Evolutionary conservation across 1,140 invertebrate species (phyloP), one percentile per base, ranked within the genome.

Genomic region (Drosophila lacteicornis): DNA sequence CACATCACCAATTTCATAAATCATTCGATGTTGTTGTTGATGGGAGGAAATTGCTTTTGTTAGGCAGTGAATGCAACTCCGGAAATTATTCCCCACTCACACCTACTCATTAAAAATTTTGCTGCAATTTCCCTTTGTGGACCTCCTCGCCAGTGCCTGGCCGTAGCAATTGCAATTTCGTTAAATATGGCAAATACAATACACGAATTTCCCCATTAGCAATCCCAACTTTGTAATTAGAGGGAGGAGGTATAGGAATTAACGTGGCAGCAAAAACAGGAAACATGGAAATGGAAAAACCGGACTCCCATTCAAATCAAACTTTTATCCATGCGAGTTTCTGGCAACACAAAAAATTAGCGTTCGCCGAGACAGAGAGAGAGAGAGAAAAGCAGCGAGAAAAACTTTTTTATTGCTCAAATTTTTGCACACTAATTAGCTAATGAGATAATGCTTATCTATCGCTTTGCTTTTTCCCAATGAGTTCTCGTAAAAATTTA

Each of bases 31-130:
- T 70, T 45, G 67, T 55, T 70, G 62, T 46, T 69, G 67, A 70
- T 79, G 81, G 82, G 76, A 86, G 87, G 86, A 91, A 91, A 91
- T 91, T 91, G 86, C 86, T 91, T 90, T 90, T 90, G 85, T 90
- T 91, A 73, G 73, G 45, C 51, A 19, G 12, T 80, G 59, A 81
- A 80, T 77, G 45, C 49, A 75, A 45, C 76, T 78, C 55, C 84
- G 84, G 80, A 88, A 90, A 88, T 88, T 90, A 61, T 67, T 79
- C 55, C 51, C 76, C 47, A 27, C 67, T 71, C 53, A 65, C 69
- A 74, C 77, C 56, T 67, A 42, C 69, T 80, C 78, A 80, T 80
- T 80, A 80, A 79, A 80, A 79, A 79, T 79, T 42, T 66, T 58
- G 60, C 58, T 79, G 59, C 65, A 70, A 61, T 70, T 68, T 68